Conservation (phyloP, 2,888 invertebrate genomes). For the Hirtodrosophila histrioides region DNA sequence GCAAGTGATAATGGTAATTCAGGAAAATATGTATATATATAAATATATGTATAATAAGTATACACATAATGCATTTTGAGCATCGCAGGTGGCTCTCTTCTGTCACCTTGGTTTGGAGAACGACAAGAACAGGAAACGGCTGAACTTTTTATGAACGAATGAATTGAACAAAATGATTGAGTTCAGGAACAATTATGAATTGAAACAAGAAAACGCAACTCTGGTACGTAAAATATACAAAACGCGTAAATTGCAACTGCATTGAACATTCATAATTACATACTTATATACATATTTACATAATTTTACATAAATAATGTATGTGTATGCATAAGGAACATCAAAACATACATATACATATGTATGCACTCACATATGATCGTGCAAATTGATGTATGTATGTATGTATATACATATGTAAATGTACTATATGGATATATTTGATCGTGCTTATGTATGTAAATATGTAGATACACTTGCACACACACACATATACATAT, state of each 20-base stretch:
- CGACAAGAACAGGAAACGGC: no score
- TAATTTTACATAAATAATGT: background rate
- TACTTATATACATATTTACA: background rate
- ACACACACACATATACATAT: constrained; percentile 24
- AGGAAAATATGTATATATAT: no score
- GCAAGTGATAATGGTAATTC: no score
- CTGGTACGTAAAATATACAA: constrained; percentile 1
- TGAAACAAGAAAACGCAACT: no score
- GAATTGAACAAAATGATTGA: no score
- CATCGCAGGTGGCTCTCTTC: no score
- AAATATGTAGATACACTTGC: constrained; percentile 2
- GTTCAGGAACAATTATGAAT: no score
- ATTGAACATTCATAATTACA: background rate
- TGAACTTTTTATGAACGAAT: no score
- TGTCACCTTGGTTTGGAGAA: no score
- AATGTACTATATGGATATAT: background rate
- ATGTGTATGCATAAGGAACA: background rate
- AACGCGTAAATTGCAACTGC: constrained; percentile 15
- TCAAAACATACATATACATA: background rate
- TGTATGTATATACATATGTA: constrained; percentile 3
- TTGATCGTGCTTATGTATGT: constrained; percentile 10
- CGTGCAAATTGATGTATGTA: constrained; percentile 8
- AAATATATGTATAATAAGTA: no score
- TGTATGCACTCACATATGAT: constrained; percentile 16
- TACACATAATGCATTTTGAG: no score